Evolutionary conservation across 2,888 invertebrate genomes (phyloP).

Genomic region (Chelonus formosanus): DNA sequence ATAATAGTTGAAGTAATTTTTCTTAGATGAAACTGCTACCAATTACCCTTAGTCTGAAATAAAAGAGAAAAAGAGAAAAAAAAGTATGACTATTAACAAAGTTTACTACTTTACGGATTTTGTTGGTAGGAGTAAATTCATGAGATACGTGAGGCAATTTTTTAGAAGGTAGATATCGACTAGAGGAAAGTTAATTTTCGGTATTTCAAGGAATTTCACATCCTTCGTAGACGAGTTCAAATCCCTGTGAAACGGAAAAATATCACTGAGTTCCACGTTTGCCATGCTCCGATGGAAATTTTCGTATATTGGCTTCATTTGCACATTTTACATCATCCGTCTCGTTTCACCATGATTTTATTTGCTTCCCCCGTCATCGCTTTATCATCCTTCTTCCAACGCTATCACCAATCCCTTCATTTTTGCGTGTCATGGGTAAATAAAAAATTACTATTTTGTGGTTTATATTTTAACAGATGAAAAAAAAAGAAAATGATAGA

Average conservation of each 20-base stretch:
- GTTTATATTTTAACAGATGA: no score
- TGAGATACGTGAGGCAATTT: constrained; percentile 20
- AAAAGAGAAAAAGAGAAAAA: no score
- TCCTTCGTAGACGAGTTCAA: constrained; percentile 26
- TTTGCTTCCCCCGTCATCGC: constrained; percentile 22
- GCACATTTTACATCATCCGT: constrained; percentile 61
- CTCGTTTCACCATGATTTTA: constrained; percentile 38
- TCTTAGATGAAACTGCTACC: no score
- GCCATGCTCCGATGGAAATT: constrained; percentile 45
- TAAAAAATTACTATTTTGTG: no score
- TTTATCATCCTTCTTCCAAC: constrained; percentile 30
- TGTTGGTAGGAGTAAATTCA: background rate
- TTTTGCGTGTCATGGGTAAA: no score
- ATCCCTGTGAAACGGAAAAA: constrained; percentile 34
- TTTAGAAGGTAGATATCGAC: constrained; percentile 28
- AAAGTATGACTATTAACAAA: constrained; percentile 26
- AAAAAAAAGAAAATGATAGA: background rate
- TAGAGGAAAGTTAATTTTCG: constrained; percentile 54
- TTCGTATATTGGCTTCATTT: constrained; percentile 64
- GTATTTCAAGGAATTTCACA: constrained; percentile 47
- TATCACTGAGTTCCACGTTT: constrained; percentile 33
- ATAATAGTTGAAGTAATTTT: no score
- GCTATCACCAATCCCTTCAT: constrained; percentile 2
- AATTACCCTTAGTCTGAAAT: no score
- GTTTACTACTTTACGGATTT: constrained; percentile 12